Evolutionary conservation across 2,113 vertebrate genomes (phyloP), one percentile per base, ranked within the genome.

Genomic region (Gila orcuttii): DNA sequence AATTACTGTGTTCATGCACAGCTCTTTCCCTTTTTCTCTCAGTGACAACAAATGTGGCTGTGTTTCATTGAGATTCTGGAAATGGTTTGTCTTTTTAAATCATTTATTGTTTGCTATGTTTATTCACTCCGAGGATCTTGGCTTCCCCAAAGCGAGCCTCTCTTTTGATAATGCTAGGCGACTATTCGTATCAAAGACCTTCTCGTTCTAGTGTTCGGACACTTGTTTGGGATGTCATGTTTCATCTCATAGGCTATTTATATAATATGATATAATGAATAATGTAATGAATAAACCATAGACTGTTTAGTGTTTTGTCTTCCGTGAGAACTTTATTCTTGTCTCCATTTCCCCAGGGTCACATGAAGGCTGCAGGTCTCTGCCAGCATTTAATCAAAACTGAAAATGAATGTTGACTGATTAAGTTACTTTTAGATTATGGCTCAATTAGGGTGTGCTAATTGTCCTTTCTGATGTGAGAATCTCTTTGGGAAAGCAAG

Each of bases 361-460:
- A 87, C 60, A 64, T 13, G 66, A 82, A 82, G 83, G 79, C 74
- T 66, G 45, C 36, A 50, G 69, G 73, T 80, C 82, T 62, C 45
- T 50, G n/a, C 60, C 66, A 85, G 79, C 57, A 71, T 86, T 82
- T 66, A 76, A 77, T 88, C 64, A 50, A 66, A 82, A 79, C 71
- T 89, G 36, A 25, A 57, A 33, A 69, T 39, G 31, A 86, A 79
- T 85, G 75, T 71, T 89, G 64, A 85, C 73, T 42, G 76, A 64
- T 86, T 84, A 84, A 71, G 87, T 84, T 86, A 84, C 75, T 79
- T 85, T 74, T 25, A 74, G 31, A 59, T 60, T 23, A 11, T 47
- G 60, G 21, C 66, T 83, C 55, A 85, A 52, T 55, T 83, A 84
- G 60, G n/a, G 36, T 66, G 59, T 28, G 55, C 82, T 86, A 84